Conservation (phyloP, 2,888 invertebrate species). For the Tineola bisselliella region DNA sequence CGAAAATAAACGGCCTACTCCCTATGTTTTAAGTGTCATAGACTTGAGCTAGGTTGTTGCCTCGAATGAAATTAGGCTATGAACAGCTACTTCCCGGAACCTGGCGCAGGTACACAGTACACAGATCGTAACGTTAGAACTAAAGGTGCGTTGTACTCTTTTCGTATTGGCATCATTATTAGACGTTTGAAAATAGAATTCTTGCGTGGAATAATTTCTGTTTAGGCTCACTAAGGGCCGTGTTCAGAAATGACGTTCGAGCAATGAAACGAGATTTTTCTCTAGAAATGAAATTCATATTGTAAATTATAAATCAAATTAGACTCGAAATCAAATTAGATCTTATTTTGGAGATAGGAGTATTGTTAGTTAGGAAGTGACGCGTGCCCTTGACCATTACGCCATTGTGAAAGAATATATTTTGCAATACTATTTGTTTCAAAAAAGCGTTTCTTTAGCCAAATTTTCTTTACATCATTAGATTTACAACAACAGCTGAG, state of each 20-base stretch:
- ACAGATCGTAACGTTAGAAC: neutral
- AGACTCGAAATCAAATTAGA: no score
- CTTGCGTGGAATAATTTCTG: no score
- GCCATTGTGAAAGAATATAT: neutral
- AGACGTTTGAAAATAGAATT: no score
- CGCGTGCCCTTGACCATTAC: neutral
- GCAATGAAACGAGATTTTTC: no score
- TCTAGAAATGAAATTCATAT: no score
- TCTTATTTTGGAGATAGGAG: no score
- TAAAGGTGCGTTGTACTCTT: neutral
- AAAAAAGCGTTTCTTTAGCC: neutral
- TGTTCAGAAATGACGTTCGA: no score
- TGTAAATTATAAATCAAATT: no score
- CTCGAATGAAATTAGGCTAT: conserved; percentile 26
- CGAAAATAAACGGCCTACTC: conserved; percentile 47
- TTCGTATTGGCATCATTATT: neutral
- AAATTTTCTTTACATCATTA: neutral
- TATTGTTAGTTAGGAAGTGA: neutral
- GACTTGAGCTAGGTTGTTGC: conserved; percentile 31
- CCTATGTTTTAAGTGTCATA: conserved; percentile 37
- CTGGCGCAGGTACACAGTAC: conserved; percentile 15
- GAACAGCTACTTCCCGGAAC: conserved; percentile 14
- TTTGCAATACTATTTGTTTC: neutral
- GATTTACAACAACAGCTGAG: neutral
- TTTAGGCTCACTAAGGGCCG: no score